A percentile compares a stretch with the other conserved stretches of the same genome.
phyloP scores from a whole-genome alignment of 2,797 vertebrate genomes.

The Fistularia tabacaria region DNA sequence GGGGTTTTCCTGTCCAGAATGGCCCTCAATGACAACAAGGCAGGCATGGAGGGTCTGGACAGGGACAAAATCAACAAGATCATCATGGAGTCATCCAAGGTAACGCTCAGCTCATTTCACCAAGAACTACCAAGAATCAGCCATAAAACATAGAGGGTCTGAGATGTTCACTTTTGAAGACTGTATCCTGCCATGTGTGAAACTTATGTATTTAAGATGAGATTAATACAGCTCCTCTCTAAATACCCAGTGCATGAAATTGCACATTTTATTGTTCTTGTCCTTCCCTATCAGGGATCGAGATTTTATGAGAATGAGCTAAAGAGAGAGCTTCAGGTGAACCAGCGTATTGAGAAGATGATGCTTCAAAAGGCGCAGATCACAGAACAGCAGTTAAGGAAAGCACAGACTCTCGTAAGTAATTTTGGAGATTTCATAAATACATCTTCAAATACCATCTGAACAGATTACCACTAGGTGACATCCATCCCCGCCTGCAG shows the following conservation, averaged over 20 bases:
- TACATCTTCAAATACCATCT: not conserved
- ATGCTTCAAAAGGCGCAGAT: constrained; percentile 85
- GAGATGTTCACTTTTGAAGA: constrained; percentile 11
- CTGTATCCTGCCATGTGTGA: constrained; percentile 21
- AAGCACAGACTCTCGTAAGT: constrained; percentile 77
- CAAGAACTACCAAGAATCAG: not conserved
- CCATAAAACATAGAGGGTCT: not conserved
- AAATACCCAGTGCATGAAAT: too few species aligned
- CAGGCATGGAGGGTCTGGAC: constrained; percentile 96
- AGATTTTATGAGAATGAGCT: constrained; percentile 92
- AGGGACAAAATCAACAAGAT: constrained; percentile 97
- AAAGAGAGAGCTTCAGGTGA: constrained; percentile 92
- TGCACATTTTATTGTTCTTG: constrained; percentile 4
- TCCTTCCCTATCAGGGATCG: constrained; percentile 75
- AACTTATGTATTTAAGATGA: constrained; percentile 4
- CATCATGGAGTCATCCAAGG: constrained; percentile 94
- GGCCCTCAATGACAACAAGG: constrained; percentile 98
- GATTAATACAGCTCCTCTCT: too few species aligned
- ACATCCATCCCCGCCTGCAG: constrained; percentile 58
- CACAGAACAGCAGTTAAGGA: constrained; percentile 81
- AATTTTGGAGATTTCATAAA: not conserved
- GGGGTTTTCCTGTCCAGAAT: constrained; percentile 84
- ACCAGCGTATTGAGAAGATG: constrained; percentile 91
- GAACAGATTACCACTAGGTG: not conserved
- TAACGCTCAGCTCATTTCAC: too few species aligned